Conservation (phyloP, 2,113 vertebrate genomes). For the Arvicanthis niloticus region DNA sequence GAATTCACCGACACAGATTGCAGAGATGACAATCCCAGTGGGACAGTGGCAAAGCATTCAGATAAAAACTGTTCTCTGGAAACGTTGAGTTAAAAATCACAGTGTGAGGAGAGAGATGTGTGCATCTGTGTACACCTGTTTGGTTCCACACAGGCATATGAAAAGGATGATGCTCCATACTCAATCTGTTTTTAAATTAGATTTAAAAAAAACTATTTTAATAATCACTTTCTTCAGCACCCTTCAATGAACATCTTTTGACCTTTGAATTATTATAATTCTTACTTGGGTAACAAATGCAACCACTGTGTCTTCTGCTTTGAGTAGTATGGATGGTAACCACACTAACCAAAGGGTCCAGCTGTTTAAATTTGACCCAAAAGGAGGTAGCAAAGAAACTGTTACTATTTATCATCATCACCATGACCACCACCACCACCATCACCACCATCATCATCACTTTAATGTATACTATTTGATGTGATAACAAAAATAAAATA, state of each 20-base stretch:
- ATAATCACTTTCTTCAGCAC: background rate
- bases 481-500: background rate
- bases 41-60: background rate
- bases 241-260: background rate
- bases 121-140: background rate
- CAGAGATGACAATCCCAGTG: background rate
- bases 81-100: background rate
- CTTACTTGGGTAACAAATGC: conserved; percentile 1
- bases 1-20: background rate
- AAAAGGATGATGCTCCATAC: background rate
- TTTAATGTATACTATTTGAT: background rate
- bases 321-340: background rate
- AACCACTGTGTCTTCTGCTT: background rate
- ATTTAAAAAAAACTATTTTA: background rate
- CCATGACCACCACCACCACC: background rate
- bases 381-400: background rate
- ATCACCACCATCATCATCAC: too few relatives aligned
- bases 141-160: background rate
- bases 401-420: background rate
- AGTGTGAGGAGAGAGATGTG: background rate
- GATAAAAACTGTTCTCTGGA: background rate
- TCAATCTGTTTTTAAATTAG: background rate
- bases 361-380: conserved; percentile 42
- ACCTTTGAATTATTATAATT: background rate
- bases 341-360: background rate